Evolutionary conservation across 2,888 invertebrate genomes (phyloP), one percentile per base, ranked within the genome.

Genomic region (Tachina grossa): DNA sequence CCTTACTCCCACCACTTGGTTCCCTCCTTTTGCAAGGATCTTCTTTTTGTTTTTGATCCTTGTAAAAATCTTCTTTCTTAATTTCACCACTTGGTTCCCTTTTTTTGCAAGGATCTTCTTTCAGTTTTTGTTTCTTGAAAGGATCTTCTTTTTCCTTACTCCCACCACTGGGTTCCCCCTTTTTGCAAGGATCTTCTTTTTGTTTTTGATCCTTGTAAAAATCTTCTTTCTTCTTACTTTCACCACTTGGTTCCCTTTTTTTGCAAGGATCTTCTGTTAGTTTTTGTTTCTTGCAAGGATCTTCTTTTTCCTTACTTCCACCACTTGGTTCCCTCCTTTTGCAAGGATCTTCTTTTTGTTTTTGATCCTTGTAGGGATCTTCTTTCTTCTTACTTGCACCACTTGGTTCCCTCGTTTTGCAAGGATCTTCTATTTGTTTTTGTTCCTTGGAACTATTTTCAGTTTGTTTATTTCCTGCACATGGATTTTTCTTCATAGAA

Each of bases 401-500:
- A 11, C 45, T 72, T 2, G 45, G 66, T 55, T 72, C 61, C 19
- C 68, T 68, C 22, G 0, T 31, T 31, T 81, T 43, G 39, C 77
- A 72, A 5, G 80, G 72, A 49, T 76, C 57, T 10, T 13, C 61
- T 51, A 78, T 53, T 45, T 19, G 11, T 4, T 45, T 55, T 55
- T 14, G 8, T 31, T 2, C 4, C 16, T 14, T 66, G 22, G 66
- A 45, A 6, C 31, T 5, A 71, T 51, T 39, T 39, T 53, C 43
- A 53, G 14, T 10, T 63, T 72, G 22, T 6, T 6, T 31, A 6
- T 31, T 31, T 31, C 31, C 31, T 31, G 6, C 31, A 31, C 72
- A 84, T 14, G 82, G 45, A 72, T 83, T 79, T 22, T 78, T 43
- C 49, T 79, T 72, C 47, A 83, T 53, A 31, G 13, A 31, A 31